Percentiles rank a stretch among this genome's conserved stretches.
These are phyloP conservation scores for Sinohyriopsis cumingii DNA, from an alignment of 2,888 invertebrate species.

Conservation along the genomic window DNA sequence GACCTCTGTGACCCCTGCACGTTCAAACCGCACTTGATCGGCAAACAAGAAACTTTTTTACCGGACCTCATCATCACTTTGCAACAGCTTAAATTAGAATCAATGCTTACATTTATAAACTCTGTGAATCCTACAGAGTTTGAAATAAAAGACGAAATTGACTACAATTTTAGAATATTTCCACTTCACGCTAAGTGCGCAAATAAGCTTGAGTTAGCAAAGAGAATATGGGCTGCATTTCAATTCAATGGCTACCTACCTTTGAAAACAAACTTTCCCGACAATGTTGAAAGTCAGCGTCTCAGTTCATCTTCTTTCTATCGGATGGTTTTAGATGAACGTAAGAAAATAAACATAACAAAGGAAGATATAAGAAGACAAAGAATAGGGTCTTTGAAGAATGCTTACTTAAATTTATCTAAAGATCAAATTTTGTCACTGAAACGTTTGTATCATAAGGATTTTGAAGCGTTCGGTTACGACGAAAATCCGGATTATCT, in stretches of 20 bases:
- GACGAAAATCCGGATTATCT: conserved; percentile 12
- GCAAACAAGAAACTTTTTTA: conserved; percentile 43
- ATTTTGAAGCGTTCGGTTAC: conserved; percentile 38
- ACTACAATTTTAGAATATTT: conserved; percentile 24
- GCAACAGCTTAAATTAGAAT: conserved; percentile 20
- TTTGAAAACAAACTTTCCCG: conserved; percentile 13
- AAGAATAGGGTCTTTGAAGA: conserved; percentile 18
- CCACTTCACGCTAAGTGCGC: conserved; percentile 10
- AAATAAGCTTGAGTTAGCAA: conserved; percentile 12
- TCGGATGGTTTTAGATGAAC: conserved; percentile 8
- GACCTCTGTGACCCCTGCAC: conserved; percentile 46
- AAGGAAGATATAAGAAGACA: conserved; percentile 15
- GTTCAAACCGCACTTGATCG: conserved; percentile 40
- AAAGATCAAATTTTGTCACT: conserved; percentile 14
- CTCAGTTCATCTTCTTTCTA: conserved; percentile 10
- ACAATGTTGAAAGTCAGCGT: conserved; percentile 2
- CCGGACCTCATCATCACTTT: conserved; percentile 33
- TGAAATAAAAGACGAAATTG: conserved; percentile 32
- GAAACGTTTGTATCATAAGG: conserved; percentile 23
- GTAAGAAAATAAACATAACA: conserved; percentile 13
- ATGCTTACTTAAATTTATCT: conserved; percentile 27
- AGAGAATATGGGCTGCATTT: conserved; percentile 43
- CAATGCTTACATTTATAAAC: conserved; percentile 10
- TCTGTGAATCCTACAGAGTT: conserved; percentile 15
- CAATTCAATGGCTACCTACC: conserved; percentile 46